Conservation (phyloP, 2,113 vertebrate species). For the Ceratotherium simum region DNA sequence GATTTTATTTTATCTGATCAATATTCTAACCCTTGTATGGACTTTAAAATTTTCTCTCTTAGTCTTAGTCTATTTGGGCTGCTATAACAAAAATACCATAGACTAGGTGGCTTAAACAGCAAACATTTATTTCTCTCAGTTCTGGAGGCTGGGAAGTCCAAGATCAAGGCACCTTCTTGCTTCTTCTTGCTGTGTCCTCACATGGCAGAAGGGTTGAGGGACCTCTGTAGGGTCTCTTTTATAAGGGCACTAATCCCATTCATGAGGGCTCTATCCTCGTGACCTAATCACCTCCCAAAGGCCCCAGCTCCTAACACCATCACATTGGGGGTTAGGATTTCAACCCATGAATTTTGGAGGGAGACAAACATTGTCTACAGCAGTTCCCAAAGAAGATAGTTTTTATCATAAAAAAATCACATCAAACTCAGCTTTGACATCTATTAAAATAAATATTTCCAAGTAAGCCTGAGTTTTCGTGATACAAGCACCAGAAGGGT, state of each 20-base stretch:
- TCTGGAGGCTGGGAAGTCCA: not conserved
- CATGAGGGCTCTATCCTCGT: not conserved
- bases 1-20: not conserved
- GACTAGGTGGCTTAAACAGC: not conserved
- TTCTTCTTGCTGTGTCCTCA: not conserved
- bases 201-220: not conserved
- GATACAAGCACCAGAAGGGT: not conserved
- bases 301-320: not conserved
- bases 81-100: not conserved
- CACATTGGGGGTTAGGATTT: not conserved
- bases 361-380: not conserved
- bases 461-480: not conserved
- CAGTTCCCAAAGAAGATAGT: not conserved
- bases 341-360: not conserved
- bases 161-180: not conserved
- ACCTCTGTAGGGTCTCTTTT: not conserved
- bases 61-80: not conserved
- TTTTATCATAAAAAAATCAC: not conserved
- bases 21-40: not conserved
- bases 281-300: not conserved
- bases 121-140: not conserved
- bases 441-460: not conserved
- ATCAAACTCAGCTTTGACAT: not conserved
- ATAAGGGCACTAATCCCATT: not conserved
- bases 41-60: not conserved